Evolutionary conservation across 2,797 vertebrate species (phyloP), one percentile per base, ranked within the genome.

Genomic region (Pseudocheirus occidentalis): DNA sequence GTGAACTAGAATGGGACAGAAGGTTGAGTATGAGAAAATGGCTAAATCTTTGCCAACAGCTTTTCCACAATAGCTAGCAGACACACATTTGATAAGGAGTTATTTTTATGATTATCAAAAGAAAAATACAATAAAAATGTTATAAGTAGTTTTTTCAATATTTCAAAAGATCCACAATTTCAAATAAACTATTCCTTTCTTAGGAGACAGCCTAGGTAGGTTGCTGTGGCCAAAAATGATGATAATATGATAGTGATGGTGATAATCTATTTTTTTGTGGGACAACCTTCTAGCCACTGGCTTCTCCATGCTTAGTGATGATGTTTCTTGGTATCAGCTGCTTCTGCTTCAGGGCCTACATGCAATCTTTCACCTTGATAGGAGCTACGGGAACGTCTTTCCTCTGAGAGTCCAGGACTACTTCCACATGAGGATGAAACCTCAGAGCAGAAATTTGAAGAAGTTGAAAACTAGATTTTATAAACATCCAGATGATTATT

Each of bases 1-100:
- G 96, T 95, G 97, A 96, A 92, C 53, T 94, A 95, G 91, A 34
- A 91, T 29, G 92, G 89, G 97, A 91, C 93, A 94, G 95, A 96
- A 96, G 95, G 94, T 58, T 93, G 81, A 55, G 54, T 90, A 91
- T 31, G 94, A 96, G 96, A 95, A 97, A 98, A 95, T 31, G 46
- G 52, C 93, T 53, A 87, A 87, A 50, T 46, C 18, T 46, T n/a
- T 81, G 24, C 40, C n/a, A 50, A 46, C 40, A 50, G 2, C 46
- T 87, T 87, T 87, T 50, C 73, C 73, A 50, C 4, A 87, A 81
- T 40, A 81, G 6, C 7, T 81, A 81, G 14, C 14, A 24, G 40
- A 46, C 9, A 50, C 40, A 27, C 46, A 10, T 40, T 27, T 87
- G 40, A 27, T 12, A 87, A 81, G 40, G 5, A 40, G 24, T 81